phyloP scores from a whole-genome alignment of 2,797 vertebrate species.

The Sciurus vulgaris region DNA sequence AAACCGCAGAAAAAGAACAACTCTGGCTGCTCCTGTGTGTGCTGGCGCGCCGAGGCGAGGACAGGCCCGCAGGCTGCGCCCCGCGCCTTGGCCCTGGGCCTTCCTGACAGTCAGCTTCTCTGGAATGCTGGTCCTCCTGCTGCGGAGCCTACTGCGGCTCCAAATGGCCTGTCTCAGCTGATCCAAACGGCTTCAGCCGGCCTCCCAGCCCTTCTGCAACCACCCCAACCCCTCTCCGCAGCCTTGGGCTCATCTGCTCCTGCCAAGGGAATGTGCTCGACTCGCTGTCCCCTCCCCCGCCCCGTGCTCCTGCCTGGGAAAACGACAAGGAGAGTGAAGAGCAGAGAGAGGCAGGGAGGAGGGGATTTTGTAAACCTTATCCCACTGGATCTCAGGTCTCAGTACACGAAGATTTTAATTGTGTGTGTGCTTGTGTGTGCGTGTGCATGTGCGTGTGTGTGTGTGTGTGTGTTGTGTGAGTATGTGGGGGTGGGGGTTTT shows the following conservation, averaged over 20 bases:
- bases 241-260: slow-evolving; percentile 30
- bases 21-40: background rate
- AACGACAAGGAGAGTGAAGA: background rate
- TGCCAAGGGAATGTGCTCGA: slow-evolving; percentile 63
- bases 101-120: slow-evolving; percentile 32
- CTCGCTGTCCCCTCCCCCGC: background rate
- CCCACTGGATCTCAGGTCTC: background rate
- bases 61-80: background rate
- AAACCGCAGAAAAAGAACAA: background rate
- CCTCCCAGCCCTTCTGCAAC: slow-evolving; percentile 55
- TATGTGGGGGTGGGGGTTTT: too few relatives aligned
- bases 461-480: background rate
- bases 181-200: slow-evolving; percentile 48
- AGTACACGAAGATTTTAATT: background rate
- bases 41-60: background rate
- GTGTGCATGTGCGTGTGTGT: background rate
- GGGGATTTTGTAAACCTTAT: background rate
- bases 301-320: background rate
- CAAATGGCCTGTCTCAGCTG: slow-evolving; percentile 71
- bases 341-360: background rate
- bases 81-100: background rate
- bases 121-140: slow-evolving; percentile 63
- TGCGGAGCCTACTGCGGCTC: slow-evolving; percentile 57
- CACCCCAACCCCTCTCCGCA: background rate
- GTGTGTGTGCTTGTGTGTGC: background rate